phyloP scores from a whole-genome alignment of 2,797 vertebrate genomes.

The Delichon dasypus region DNA sequence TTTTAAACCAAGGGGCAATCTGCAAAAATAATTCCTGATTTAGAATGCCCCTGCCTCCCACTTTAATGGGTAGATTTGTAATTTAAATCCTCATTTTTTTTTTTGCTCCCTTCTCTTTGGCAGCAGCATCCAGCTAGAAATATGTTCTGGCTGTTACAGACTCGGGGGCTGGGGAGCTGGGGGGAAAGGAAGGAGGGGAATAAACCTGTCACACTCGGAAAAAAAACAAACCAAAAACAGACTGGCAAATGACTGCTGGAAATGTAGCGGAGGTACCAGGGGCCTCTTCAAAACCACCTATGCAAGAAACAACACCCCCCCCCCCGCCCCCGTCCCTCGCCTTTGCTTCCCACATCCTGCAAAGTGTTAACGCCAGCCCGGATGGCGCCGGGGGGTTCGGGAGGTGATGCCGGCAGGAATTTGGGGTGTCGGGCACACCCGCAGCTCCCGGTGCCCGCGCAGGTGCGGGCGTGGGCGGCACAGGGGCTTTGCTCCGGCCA shows the following conservation, averaged over 20 bases:
- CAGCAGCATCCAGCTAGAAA: slow-evolving; percentile 73
- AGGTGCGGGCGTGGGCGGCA: background rate
- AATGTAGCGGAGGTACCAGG: slow-evolving; percentile 28
- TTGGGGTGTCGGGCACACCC: background rate
- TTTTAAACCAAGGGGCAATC: slow-evolving; percentile 30
- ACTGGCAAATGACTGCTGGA: slow-evolving; percentile 72
- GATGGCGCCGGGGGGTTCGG: background rate
- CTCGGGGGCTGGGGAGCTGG: background rate
- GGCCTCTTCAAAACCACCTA: slow-evolving; percentile 19
- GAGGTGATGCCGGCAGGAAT: background rate
- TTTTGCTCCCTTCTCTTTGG: slow-evolving; percentile 29
- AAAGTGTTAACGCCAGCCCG: slow-evolving; percentile 38
- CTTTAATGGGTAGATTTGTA: background rate
- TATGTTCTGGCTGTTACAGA: slow-evolving; percentile 68
- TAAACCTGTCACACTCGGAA: slow-evolving; percentile 71
- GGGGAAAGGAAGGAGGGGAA: background rate
- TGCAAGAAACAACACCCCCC: background rate
- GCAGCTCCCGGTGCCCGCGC: background rate
- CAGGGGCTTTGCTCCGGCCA: background rate
- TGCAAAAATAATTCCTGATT: slow-evolving; percentile 17
- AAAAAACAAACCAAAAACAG: slow-evolving; percentile 6
- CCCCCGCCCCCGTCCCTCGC: background rate
- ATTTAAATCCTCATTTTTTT: slow-evolving; percentile 58
- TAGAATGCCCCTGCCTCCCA: slow-evolving; percentile 2
- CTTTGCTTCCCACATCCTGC: background rate